Conservation (phyloP, 1,140 invertebrate species). For the Globodera rostochiensis region DNA sequence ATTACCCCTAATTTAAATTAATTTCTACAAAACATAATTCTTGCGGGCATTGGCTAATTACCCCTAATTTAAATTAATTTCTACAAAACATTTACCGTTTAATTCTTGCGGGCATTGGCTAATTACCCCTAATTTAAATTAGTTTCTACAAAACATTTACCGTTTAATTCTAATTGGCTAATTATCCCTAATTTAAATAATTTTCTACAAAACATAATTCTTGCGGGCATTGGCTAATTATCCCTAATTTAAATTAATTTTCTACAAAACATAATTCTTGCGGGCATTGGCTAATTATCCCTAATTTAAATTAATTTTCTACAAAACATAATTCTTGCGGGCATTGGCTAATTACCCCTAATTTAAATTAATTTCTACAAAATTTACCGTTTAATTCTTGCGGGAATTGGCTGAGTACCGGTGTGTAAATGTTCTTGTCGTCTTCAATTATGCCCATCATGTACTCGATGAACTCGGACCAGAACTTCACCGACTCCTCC, state of each 20-base stretch:
- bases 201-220: slow-evolving; percentile 66
- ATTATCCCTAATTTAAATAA: not conserved
- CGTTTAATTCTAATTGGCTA: slow-evolving; percentile 81
- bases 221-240: slow-evolving; percentile 84
- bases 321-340: slow-evolving; percentile 69
- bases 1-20: slow-evolving; percentile 72
- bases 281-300: slow-evolving; percentile 86
- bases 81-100: slow-evolving; percentile 60
- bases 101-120: slow-evolving; percentile 81
- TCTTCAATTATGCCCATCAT: slow-evolving; percentile 89
- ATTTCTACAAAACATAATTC: slow-evolving; percentile 66
- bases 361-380: not conserved
- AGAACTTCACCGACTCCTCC: slow-evolving; percentile 90
- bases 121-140: slow-evolving; percentile 72
- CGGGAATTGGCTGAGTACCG: slow-evolving; percentile 90
- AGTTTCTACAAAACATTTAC: not conserved
- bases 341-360: slow-evolving; percentile 26
- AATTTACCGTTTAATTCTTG: slow-evolving; percentile 69
- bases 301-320: too few relatives aligned
- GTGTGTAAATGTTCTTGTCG: slow-evolving; percentile 94
- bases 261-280: slow-evolving; percentile 67
- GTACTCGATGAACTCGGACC: slow-evolving; percentile 95
- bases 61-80: slow-evolving; percentile 63
- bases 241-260: not conserved
- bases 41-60: slow-evolving; percentile 85